These are phyloP conservation scores for Mionectes olivaceus DNA, from an alignment of 2,797 vertebrate species.

Conservation along the genomic window DNA sequence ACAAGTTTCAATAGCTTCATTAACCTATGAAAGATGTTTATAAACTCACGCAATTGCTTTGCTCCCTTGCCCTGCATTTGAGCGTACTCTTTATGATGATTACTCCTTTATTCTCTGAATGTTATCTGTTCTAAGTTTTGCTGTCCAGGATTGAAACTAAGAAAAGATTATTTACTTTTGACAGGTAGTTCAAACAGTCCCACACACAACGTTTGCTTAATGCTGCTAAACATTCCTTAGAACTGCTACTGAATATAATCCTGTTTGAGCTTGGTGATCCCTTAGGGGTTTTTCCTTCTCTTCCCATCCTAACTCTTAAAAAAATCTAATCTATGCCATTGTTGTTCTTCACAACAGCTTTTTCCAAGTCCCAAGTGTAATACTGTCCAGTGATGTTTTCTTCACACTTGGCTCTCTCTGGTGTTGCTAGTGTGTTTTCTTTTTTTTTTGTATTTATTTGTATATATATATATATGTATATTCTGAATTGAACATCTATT, in stretches of 20 bases:
- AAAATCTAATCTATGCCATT: not conserved
- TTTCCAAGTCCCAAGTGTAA: not conserved
- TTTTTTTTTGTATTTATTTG: not conserved
- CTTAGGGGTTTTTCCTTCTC: not conserved
- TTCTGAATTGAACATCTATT: not conserved
- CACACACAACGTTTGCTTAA: not conserved
- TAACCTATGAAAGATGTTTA: constrained; percentile 6
- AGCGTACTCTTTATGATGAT: not conserved
- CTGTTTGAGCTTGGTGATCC: not conserved
- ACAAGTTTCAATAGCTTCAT: not conserved
- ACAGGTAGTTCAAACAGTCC: not conserved
- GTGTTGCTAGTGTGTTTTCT: not conserved
- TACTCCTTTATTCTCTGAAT: not conserved
- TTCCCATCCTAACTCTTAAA: not conserved
- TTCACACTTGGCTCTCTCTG: not conserved
- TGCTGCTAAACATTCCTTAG: not conserved
- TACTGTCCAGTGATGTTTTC: not conserved
- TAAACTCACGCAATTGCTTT: not conserved
- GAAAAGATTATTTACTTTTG: not conserved
- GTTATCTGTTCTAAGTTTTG: not conserved
- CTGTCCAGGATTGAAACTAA: not conserved
- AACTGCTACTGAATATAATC: not conserved
- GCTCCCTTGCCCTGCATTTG: not conserved
- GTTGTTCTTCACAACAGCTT: not conserved
- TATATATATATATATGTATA: too few species aligned